These are phyloP conservation scores for Osmoderma eremita DNA, from an alignment of 2,888 invertebrate genomes.

Conservation along the genomic window DNA sequence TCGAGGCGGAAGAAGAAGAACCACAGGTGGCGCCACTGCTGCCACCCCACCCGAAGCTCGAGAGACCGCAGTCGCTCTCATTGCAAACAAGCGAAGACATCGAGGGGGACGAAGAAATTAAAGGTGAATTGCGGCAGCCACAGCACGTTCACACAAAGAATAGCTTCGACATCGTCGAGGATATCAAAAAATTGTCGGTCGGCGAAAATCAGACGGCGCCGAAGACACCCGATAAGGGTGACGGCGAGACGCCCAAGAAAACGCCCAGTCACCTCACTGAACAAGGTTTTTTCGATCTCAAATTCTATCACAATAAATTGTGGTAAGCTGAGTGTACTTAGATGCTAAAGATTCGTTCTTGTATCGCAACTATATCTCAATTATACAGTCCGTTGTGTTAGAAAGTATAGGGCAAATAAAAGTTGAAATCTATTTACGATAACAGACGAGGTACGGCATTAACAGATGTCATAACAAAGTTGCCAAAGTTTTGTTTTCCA, in stretches of 20 bases:
- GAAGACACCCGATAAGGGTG: constrained; percentile 45
- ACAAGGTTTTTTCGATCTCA: constrained; percentile 78
- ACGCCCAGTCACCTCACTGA: constrained; percentile 67
- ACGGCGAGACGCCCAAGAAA: constrained; percentile 55
- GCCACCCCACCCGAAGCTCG: constrained; percentile 55
- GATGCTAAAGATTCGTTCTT: background rate
- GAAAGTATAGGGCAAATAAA: no score
- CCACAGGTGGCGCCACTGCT: constrained; percentile 33
- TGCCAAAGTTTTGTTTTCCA: no score
- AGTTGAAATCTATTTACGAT: no score
- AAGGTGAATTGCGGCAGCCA: constrained; percentile 31
- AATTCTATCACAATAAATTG: constrained; percentile 80
- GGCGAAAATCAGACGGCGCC: constrained; percentile 30
- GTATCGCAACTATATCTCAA: no score
- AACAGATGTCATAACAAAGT: no score
- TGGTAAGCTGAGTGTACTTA: constrained; percentile 67
- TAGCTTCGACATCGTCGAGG: constrained; percentile 37
- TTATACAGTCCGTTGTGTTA: no score
- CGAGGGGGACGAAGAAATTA: constrained; percentile 44
- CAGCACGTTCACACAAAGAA: constrained; percentile 28
- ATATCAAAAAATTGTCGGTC: constrained; percentile 33
- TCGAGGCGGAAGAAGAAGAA: constrained; percentile 34
- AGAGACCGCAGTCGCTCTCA: constrained; percentile 66
- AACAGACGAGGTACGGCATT: no score
- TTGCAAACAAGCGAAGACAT: constrained; percentile 64